These are phyloP conservation scores for Caenorhabditis panamensis DNA, from an alignment of 2,888 invertebrate species.

Conservation along the genomic window DNA sequence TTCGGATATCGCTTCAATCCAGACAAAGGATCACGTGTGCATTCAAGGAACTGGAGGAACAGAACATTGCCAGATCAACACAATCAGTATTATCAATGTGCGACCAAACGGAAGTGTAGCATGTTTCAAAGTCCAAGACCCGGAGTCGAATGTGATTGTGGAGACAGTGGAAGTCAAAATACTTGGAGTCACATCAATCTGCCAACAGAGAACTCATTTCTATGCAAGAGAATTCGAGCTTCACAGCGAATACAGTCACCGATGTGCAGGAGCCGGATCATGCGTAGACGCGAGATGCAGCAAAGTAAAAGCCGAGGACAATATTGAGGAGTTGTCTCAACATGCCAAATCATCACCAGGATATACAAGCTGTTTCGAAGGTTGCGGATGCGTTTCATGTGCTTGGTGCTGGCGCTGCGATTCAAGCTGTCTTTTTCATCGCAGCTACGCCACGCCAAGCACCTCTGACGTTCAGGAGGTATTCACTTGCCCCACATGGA, in stretches of 20 bases:
- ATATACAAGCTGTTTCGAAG: slow-evolving; percentile 8
- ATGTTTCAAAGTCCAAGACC: neutral
- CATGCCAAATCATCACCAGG: slow-evolving; percentile 20
- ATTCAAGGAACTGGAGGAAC: no score
- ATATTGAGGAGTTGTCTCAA: slow-evolving; percentile 5
- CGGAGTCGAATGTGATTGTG: neutral
- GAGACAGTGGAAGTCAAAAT: neutral
- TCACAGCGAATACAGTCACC: slow-evolving; percentile 1
- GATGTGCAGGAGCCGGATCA: slow-evolving; percentile 16
- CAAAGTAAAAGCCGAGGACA: neutral
- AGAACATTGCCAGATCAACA: slow-evolving; percentile 5
- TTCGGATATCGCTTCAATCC: neutral
- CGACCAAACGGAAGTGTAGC: slow-evolving; percentile 9
- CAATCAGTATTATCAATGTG: neutral
- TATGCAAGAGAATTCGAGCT: slow-evolving; percentile 14
- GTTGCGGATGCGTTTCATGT: slow-evolving; percentile 30
- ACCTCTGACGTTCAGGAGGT: slow-evolving; percentile 10
- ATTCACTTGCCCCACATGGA: slow-evolving; percentile 23
- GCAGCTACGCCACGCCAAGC: slow-evolving; percentile 24
- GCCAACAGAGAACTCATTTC: neutral
- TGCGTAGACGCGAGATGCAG: slow-evolving; percentile 17
- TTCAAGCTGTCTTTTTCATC: slow-evolving; percentile 21
- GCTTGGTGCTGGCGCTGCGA: slow-evolving; percentile 6
- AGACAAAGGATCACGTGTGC: neutral
- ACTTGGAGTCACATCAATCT: neutral